Conservation (phyloP, 2,888 invertebrate species). For the Aromia moschata region DNA sequence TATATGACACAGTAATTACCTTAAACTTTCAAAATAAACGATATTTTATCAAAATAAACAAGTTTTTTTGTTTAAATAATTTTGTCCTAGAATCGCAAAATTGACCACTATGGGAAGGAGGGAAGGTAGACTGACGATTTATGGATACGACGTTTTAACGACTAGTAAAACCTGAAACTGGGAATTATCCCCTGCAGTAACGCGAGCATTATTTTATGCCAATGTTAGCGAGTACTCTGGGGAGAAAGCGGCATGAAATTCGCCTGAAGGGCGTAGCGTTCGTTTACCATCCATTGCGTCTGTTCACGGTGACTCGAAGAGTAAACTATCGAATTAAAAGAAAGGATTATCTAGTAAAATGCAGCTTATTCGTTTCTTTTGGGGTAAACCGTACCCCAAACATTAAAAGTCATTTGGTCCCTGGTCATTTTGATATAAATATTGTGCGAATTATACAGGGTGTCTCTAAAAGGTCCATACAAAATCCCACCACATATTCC, state of each 20-base stretch:
- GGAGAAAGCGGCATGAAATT: conserved; percentile 30
- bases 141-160: conserved; percentile 33
- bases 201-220: conserved; percentile 36
- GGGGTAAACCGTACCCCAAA: neutral
- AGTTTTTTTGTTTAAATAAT: no score
- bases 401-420: neutral
- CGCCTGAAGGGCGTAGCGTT: conserved; percentile 29
- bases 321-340: neutral
- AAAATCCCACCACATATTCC: no score
- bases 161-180: conserved; percentile 36
- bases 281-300: neutral
- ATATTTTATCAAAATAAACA: no score
- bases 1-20: no score
- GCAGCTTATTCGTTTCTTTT: neutral
- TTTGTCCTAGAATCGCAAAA: no score
- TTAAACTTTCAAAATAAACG: no score
- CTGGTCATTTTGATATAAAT: no score
- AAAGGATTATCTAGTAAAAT: no score
- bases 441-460: no score
- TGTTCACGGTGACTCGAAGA: neutral
- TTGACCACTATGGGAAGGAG: no score
- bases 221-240: conserved; percentile 28
- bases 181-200: conserved; percentile 37
- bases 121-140: conserved; percentile 33
- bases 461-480: no score